phyloP scores from a whole-genome alignment of 53 echinoderm and acorn worm genomes.

The Temnopleurus reevesii region DNA sequence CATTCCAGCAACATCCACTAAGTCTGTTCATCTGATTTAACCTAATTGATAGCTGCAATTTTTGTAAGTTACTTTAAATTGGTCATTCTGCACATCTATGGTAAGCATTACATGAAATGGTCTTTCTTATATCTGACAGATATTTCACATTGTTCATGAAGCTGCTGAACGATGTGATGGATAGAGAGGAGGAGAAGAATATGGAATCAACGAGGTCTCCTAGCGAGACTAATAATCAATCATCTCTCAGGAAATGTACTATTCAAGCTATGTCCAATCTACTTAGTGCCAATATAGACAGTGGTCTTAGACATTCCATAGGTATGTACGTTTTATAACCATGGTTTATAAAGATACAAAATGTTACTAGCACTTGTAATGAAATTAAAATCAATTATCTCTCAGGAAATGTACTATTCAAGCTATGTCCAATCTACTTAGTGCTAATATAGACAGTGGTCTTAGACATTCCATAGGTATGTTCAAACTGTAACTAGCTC shows the following conservation, averaged over 20 bases:
- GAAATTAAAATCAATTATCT: constrained; percentile 68
- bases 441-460: constrained; percentile 95
- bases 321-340: no score
- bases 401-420: constrained; percentile 90
- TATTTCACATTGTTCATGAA: constrained; percentile 99
- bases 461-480: constrained; percentile 97
- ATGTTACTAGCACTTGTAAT: constrained; percentile 66
- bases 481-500: no score
- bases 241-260: constrained; percentile 90
- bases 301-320: constrained; percentile 99
- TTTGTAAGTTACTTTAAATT: neutral
- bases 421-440: constrained; percentile 96
- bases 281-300: constrained; percentile 98
- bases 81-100: no score
- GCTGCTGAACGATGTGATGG: constrained; percentile 92
- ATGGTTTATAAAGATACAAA: constrained; percentile 89
- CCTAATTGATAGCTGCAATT: no score
- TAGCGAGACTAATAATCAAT: constrained; percentile 69
- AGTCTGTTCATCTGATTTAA: no score
- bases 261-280: constrained; percentile 99
- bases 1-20: no score
- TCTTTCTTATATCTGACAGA: constrained; percentile 44
- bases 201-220: constrained; percentile 60
- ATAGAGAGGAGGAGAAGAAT: constrained; percentile 86
- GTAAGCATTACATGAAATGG: no score